Conservation (phyloP, 2,888 invertebrate genomes). For the Hypena proboscidalis region DNA sequence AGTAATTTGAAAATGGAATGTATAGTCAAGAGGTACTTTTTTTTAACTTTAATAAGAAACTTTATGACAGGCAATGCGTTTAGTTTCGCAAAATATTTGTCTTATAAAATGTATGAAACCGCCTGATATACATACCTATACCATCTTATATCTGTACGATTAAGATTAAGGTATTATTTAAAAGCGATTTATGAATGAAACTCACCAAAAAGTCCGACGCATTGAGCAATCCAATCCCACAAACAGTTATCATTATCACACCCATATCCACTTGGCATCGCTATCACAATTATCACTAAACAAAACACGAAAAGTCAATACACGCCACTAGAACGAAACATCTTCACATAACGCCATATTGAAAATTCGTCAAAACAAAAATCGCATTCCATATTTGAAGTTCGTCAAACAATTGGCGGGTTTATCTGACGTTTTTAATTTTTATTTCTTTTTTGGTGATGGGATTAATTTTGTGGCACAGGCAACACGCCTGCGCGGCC, state of each 20-base stretch:
- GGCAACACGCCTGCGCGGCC: conserved; percentile 69
- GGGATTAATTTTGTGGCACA: conserved; percentile 38
- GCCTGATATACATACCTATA: too few species aligned
- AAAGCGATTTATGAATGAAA: conserved; percentile 10
- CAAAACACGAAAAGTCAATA: conserved; percentile 77
- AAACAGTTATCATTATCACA: conserved; percentile 77
- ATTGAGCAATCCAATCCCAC: conserved; percentile 77
- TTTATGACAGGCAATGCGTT: too few species aligned
- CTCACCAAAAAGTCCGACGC: conserved; percentile 71
- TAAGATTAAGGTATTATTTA: too few species aligned
- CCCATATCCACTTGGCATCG: conserved; percentile 75
- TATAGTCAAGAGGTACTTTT: too few species aligned
- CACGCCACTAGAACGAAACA: conserved; percentile 55
- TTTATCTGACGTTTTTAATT: conserved; percentile 53
- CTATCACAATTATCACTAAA: conserved; percentile 74
- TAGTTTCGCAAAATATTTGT: too few species aligned
- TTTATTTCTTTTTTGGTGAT: conserved; percentile 39
- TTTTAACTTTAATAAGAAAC: too few species aligned
- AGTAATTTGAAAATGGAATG: too few species aligned
- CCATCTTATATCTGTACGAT: too few species aligned
- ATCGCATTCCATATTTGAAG: conserved; percentile 51
- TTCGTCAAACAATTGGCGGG: conserved; percentile 41
- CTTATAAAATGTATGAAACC: too few species aligned
- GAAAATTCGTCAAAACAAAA: conserved; percentile 33
- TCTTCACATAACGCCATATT: conserved; percentile 47